A percentile compares a stretch with the other conserved stretches of the same genome.
Evolutionary conservation across 2,888 invertebrate genomes (phyloP).

Genomic region (Pristionchus fissidentatus): DNA sequence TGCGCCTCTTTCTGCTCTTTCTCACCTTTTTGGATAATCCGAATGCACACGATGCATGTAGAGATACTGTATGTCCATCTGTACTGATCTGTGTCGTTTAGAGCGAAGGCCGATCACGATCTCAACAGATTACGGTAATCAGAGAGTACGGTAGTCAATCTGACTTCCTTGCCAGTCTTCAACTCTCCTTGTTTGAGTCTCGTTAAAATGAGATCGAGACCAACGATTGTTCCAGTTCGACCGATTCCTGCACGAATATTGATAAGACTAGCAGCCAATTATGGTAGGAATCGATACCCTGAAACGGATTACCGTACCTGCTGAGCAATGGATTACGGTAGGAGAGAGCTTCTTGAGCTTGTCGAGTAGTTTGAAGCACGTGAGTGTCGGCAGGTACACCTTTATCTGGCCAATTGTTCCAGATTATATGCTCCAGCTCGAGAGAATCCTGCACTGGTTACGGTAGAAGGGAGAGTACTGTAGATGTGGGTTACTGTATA

Average conservation of each 20-base stretch:
- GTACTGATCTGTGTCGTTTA: constrained; percentile 60
- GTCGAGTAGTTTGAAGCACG: constrained; percentile 27
- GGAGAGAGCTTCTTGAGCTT: constrained; percentile 17
- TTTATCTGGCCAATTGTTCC: constrained; percentile 45
- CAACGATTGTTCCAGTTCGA: constrained; percentile 43
- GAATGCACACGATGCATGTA: constrained; percentile 56
- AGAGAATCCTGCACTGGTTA: background rate
- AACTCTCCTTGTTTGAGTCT: background rate
- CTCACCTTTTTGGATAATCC: too few relatives aligned
- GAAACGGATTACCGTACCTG: constrained; percentile 1
- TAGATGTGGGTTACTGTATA: too few relatives aligned
- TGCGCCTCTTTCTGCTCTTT: too few relatives aligned
- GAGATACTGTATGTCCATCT: constrained; percentile 64
- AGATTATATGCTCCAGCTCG: constrained; percentile 45
- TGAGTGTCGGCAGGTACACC: background rate
- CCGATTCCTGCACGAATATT: constrained; percentile 40
- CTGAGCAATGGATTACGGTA: constrained; percentile 47
- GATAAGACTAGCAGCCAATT: too few relatives aligned
- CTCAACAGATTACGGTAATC: constrained; percentile 41
- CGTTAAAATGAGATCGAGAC: background rate
- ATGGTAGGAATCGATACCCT: background rate
- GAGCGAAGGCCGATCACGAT: constrained; percentile 57
- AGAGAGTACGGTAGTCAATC: background rate
- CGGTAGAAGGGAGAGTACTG: background rate
- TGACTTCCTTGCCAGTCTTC: constrained; percentile 20